Evolutionary conservation across 2,113 vertebrate genomes (phyloP).

Genomic region (Strix uralensis): DNA sequence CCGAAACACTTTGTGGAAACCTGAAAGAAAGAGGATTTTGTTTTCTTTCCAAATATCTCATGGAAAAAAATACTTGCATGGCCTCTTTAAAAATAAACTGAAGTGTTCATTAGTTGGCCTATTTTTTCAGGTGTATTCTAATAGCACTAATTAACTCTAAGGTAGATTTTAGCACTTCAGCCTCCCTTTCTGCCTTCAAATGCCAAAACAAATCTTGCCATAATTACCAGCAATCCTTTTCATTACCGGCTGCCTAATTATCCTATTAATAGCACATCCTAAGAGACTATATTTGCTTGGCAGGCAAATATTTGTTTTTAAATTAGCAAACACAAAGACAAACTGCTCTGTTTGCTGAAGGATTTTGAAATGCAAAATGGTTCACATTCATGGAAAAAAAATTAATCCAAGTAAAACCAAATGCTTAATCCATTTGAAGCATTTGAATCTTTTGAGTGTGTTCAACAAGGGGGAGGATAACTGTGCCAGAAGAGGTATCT

Average conservation of each 20-base stretch:
- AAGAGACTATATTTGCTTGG: constrained; percentile 90
- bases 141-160: constrained; percentile 90
- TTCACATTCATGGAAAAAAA: constrained; percentile 73
- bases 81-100: constrained; percentile 57
- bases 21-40: background rate
- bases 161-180: constrained; percentile 92
- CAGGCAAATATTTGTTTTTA: constrained; percentile 99
- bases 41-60: background rate
- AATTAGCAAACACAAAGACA: constrained; percentile 96
- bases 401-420: constrained; percentile 58
- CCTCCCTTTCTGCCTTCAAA: constrained; percentile 88
- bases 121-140: constrained; percentile 87
- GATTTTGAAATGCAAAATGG: constrained; percentile 81
- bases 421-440: constrained; percentile 48
- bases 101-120: constrained; percentile 70
- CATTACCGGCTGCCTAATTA: constrained; percentile 98
- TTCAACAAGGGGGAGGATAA: background rate
- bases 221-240: constrained; percentile 99
- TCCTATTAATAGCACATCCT: constrained; percentile 99
- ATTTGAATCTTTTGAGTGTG: background rate
- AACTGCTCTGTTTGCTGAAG: constrained; percentile 89
- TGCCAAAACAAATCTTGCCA: constrained; percentile 99
- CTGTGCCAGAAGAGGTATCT: background rate
- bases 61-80: background rate
- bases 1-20: rapidly evolving